Evolutionary conservation across 2,113 vertebrate genomes (phyloP).

Genomic region (Cyanoliseus patagonus): DNA sequence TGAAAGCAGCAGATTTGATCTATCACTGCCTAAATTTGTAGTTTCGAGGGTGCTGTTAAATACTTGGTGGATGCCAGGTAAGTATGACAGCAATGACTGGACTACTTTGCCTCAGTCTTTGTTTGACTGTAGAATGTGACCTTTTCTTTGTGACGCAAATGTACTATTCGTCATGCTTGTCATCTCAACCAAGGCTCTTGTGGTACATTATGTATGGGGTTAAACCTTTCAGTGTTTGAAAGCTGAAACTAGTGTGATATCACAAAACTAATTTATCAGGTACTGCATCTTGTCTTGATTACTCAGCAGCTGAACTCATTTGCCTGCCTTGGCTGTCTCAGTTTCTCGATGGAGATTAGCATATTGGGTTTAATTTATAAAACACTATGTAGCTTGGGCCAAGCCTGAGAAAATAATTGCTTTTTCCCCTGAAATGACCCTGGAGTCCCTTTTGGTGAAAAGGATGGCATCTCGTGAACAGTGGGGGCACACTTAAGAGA

Average conservation of each 20-base stretch:
- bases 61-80: neutral
- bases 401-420: neutral
- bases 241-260: neutral
- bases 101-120: neutral
- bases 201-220: neutral
- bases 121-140: neutral
- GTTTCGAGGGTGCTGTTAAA: conserved; percentile 26
- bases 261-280: neutral
- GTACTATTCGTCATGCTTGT: neutral
- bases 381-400: neutral
- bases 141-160: conserved; percentile 23
- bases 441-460: neutral
- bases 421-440: neutral
- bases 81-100: neutral
- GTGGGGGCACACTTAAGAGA: neutral
- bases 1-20: conserved; percentile 8
- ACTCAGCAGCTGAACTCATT: conserved; percentile 31
- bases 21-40: conserved; percentile 18
- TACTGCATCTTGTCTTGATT: conserved; percentile 5
- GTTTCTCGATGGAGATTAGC: conserved; percentile 1
- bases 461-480: neutral
- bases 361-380: conserved; percentile 7
- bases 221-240: neutral
- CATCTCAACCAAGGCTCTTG: neutral
- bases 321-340: neutral